A percentile compares a stretch with the other conserved stretches of the same genome.
Conservation (phyloP, 35 echinoderm and acorn worm species). For the Ophiothrix spiculata region DNA sequence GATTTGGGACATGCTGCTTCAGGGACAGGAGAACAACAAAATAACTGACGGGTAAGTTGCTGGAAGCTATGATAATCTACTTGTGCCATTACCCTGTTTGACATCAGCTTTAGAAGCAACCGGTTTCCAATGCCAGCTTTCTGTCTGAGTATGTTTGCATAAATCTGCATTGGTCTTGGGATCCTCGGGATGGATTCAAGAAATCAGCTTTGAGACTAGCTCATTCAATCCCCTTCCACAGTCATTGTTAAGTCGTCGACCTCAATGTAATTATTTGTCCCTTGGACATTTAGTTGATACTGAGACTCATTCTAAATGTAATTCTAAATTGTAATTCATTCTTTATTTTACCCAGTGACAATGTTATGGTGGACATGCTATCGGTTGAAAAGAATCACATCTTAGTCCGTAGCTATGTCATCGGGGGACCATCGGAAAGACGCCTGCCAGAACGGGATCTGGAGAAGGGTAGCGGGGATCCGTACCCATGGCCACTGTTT, state of each 20-base stretch:
- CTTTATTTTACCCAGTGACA: slow-evolving; percentile 21
- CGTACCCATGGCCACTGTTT: slow-evolving; percentile 28
- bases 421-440: slow-evolving; percentile 84
- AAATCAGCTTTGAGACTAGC: no score
- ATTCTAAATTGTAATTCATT: no score
- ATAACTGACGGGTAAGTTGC: slow-evolving; percentile 22
- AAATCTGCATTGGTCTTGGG: background rate
- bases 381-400: slow-evolving; percentile 89
- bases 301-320: no score
- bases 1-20: slow-evolving; percentile 66
- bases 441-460: slow-evolving; percentile 36
- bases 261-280: no score
- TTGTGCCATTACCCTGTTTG: background rate
- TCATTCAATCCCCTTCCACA: no score
- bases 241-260: background rate
- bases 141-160: background rate
- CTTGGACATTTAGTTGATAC: no score
- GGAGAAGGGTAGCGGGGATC: slow-evolving; percentile 23
- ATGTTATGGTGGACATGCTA: slow-evolving; percentile 71
- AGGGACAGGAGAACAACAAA: slow-evolving; percentile 74
- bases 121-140: no score
- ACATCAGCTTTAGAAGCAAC: no score
- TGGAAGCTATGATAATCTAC: background rate
- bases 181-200: background rate
- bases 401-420: slow-evolving; percentile 70